These are phyloP conservation scores for Brachionus rubens DNA, from an alignment of 1,140 invertebrate species.

Conservation along the genomic window DNA sequence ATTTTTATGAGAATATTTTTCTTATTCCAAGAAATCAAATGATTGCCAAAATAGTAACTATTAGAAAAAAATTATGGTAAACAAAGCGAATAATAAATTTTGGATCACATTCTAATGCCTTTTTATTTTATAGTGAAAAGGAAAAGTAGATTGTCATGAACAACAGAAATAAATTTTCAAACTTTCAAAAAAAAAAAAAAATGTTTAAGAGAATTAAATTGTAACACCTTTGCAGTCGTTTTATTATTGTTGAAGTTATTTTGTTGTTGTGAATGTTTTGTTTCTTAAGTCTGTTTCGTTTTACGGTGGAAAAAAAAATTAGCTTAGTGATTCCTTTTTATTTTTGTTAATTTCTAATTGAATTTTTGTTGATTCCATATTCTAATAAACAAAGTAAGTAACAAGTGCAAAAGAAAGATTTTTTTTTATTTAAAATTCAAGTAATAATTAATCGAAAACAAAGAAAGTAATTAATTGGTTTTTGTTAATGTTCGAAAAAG, in stretches of 20 bases:
- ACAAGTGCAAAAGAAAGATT: not conserved
- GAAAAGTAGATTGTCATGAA: conserved; percentile 37
- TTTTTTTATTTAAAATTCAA: too few relatives aligned
- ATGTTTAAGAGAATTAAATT: too few relatives aligned
- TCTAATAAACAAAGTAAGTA: not conserved
- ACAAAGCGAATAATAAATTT: not conserved
- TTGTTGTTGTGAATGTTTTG: not conserved
- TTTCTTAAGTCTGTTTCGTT: not conserved
- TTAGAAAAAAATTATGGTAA: too few relatives aligned
- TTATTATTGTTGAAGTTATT: too few relatives aligned
- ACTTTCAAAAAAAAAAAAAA: conserved; percentile 16
- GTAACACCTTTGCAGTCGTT: too few relatives aligned
- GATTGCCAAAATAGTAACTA: too few relatives aligned
- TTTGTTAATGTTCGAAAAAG: too few relatives aligned
- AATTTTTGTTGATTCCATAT: conserved; percentile 5
- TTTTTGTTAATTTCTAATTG: conserved; percentile 6
- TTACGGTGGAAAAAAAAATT: conserved; percentile 7
- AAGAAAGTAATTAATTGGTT: too few relatives aligned
- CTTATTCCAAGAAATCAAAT: too few relatives aligned
- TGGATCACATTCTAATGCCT: not conserved
- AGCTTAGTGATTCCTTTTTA: not conserved
- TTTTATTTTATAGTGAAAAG: not conserved
- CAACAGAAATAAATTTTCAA: conserved; percentile 7
- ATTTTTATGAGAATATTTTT: too few relatives aligned
- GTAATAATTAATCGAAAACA: too few relatives aligned